Evolutionary conservation across 2,888 invertebrate genomes (phyloP).

Genomic region (Hofmannophila pseudospretella): DNA sequence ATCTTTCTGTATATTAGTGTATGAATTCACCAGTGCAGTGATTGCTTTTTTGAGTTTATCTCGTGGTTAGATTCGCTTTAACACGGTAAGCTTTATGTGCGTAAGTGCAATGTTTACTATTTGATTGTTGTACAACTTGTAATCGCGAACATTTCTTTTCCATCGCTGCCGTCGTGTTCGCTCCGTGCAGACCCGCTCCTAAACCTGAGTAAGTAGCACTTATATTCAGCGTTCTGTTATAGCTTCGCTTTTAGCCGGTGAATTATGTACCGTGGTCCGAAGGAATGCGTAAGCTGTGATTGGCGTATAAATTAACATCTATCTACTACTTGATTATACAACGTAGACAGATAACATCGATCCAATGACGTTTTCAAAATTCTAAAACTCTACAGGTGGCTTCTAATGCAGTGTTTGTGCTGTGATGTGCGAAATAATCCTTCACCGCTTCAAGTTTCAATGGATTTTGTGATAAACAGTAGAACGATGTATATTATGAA

Average conservation of each 20-base stretch:
- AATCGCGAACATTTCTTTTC: slow-evolving; percentile 56
- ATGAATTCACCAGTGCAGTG: slow-evolving; percentile 13
- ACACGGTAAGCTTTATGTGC: slow-evolving; percentile 38
- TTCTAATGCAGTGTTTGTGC: slow-evolving; percentile 55
- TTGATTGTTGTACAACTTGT: slow-evolving; percentile 33
- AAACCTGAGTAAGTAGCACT: slow-evolving; percentile 81
- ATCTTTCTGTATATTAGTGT: slow-evolving; percentile 31
- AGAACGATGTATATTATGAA: slow-evolving; percentile 38
- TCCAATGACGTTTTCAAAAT: slow-evolving; percentile 29
- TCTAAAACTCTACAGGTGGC: slow-evolving; percentile 40
- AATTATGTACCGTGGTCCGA: slow-evolving; percentile 35
- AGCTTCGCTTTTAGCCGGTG: slow-evolving; percentile 63
- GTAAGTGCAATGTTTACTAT: slow-evolving; percentile 27
- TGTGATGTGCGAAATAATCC: slow-evolving; percentile 60
- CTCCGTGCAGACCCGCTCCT: slow-evolving; percentile 80
- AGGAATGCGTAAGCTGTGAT: slow-evolving; percentile 41
- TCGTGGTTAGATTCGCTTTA: slow-evolving; percentile 32
- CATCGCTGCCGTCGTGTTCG: slow-evolving; percentile 53
- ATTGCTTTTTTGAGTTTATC: slow-evolving; percentile 16
- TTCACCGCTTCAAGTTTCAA: slow-evolving; percentile 56
- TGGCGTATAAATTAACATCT: slow-evolving; percentile 39
- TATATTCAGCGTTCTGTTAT: slow-evolving; percentile 16
- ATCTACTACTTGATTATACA: neutral
- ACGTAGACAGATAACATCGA: slow-evolving; percentile 1
- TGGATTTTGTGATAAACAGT: slow-evolving; percentile 39